Evolutionary conservation across 1,140 invertebrate genomes (phyloP).

Genomic region (Apis mellifera): Amel_HAv3.1 CM009931.2:14989001-14989500

Average conservation of each 20-base stretch:
- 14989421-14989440: slow-evolving; percentile 76
- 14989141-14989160: slow-evolving; percentile 75
- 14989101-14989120: slow-evolving; percentile 65
- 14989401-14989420: slow-evolving; percentile 69
- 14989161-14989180: slow-evolving; percentile 56
- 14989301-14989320: slow-evolving; percentile 55
- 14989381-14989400: slow-evolving; percentile 44
- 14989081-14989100: slow-evolving; percentile 76
- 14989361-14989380: slow-evolving; percentile 71
- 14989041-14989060: slow-evolving; percentile 73
- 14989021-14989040: slow-evolving; percentile 73
- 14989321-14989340: slow-evolving; percentile 54
- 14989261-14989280: background rate
- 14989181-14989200: slow-evolving; percentile 61
- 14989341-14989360: slow-evolving; percentile 73
- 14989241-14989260: background rate
- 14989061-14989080: slow-evolving; percentile 70
- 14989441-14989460: slow-evolving; percentile 54
- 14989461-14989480: slow-evolving; percentile 63
- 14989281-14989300: slow-evolving; percentile 26
- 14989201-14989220: slow-evolving; percentile 68
- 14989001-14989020: slow-evolving; percentile 53
- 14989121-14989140: slow-evolving; percentile 68
- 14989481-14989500: slow-evolving; percentile 68
- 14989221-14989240: slow-evolving; percentile 50